phyloP scores from a whole-genome alignment of 64 coral and sea anemone genomes.

The Pocillopora verrucosa region DNA sequence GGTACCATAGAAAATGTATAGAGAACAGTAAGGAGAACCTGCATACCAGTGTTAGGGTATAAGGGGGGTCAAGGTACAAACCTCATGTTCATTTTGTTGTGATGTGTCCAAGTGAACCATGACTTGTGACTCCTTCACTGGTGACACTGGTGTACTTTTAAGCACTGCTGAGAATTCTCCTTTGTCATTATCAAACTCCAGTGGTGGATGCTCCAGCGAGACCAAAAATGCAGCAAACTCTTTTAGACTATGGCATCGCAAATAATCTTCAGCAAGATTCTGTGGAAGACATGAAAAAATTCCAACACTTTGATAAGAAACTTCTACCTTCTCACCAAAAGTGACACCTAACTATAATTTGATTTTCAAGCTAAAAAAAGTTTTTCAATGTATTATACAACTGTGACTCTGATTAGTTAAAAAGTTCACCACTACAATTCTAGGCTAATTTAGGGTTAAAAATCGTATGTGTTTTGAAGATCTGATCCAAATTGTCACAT shows the following conservation, averaged over 20 bases:
- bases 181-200: slow-evolving; percentile 39
- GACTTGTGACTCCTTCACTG: neutral
- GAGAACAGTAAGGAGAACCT: too few species aligned
- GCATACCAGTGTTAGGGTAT: too few species aligned
- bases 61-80: neutral
- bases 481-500: too few species aligned
- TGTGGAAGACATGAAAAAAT: neutral
- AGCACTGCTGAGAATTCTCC: slow-evolving; percentile 42
- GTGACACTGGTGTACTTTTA: slow-evolving; percentile 44
- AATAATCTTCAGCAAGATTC: slow-evolving; percentile 42
- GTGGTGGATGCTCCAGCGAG: slow-evolving; percentile 39
- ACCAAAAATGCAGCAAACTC: slow-evolving; percentile 44
- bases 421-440: too few species aligned
- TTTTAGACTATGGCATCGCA: slow-evolving; percentile 15
- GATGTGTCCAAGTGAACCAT: slow-evolving; percentile 39
- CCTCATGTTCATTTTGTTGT: slow-evolving; percentile 17
- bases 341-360: neutral
- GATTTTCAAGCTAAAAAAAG: neutral
- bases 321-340: neutral
- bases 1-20: too few species aligned
- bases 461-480: too few species aligned
- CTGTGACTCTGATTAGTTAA: too few species aligned
- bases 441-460: too few species aligned
- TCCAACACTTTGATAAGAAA: neutral
- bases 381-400: neutral